Conservation (phyloP, 2,113 vertebrate species). For the Pseudolaguvia tuberculata region DNA sequence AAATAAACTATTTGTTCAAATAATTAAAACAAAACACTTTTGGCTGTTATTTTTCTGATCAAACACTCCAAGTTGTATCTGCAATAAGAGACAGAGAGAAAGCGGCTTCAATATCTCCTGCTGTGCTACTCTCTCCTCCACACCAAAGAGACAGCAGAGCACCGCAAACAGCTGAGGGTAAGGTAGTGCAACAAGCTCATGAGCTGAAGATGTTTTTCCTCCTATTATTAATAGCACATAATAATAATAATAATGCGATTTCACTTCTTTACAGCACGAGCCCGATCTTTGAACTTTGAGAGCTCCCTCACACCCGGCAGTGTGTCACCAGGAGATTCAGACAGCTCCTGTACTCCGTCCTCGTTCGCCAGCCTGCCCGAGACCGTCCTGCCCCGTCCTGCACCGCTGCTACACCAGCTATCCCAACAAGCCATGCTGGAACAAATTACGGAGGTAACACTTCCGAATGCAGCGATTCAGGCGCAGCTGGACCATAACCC, state of each 20-base stretch:
- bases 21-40: neutral
- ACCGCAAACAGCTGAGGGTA: slow-evolving; percentile 52
- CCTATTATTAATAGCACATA: no score
- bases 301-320: neutral
- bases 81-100: slow-evolving; percentile 13
- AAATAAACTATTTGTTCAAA: neutral
- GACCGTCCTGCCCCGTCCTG: slow-evolving; percentile 35
- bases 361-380: slow-evolving; percentile 54
- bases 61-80: neutral
- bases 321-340: slow-evolving; percentile 48
- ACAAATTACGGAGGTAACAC: slow-evolving; percentile 73
- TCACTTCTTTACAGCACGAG: neutral
- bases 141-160: slow-evolving; percentile 69
- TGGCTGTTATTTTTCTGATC: neutral
- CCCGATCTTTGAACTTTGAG: slow-evolving; percentile 17
- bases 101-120: slow-evolving; percentile 62
- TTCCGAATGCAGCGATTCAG: slow-evolving; percentile 76
- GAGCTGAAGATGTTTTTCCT: neutral
- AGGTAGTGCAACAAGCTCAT: neutral
- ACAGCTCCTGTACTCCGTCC: slow-evolving; percentile 46
- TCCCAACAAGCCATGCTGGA: slow-evolving; percentile 64
- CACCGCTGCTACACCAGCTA: slow-evolving; percentile 32
- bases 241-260: neutral
- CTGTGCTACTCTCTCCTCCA: slow-evolving; percentile 81
- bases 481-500: slow-evolving; percentile 66